Percentiles rank a stretch among this genome's conserved stretches.
Conservation (phyloP, 1,140 invertebrate species). For the Magallana angulata region DNA sequence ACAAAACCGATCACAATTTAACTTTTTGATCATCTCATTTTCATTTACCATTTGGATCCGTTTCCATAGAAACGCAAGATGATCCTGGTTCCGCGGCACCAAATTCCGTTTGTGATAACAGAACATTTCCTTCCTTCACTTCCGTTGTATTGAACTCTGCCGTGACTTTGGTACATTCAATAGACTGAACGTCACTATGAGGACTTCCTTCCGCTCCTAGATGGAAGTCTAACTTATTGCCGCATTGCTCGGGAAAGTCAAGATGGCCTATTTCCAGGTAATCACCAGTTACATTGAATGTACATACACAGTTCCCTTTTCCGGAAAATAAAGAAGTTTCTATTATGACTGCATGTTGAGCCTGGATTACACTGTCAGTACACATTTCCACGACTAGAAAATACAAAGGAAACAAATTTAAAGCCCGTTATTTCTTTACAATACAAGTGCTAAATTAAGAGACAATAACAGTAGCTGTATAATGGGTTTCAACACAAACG, state of each 20-base stretch:
- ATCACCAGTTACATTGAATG: not conserved
- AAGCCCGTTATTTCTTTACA: too few species aligned
- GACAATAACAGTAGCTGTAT: too few species aligned
- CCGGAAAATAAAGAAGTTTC: constrained; percentile 9
- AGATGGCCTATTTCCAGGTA: constrained; percentile 18
- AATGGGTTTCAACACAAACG: too few species aligned
- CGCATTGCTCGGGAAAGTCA: not conserved
- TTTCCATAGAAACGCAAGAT: not conserved
- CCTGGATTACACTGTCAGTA: not conserved
- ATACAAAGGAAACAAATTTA: too few species aligned
- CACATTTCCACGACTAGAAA: not conserved
- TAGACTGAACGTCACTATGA: not conserved
- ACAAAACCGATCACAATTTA: too few species aligned
- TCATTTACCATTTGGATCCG: not conserved
- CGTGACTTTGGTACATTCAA: not conserved
- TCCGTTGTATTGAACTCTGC: constrained; percentile 2
- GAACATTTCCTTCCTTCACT: not conserved
- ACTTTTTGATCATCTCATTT: too few species aligned
- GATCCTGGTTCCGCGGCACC: not conserved
- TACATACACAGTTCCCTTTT: not conserved
- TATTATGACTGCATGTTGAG: not conserved
- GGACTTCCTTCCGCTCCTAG: not conserved
- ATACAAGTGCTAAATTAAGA: too few species aligned
- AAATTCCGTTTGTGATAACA: not conserved
- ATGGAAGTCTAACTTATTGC: not conserved